These are phyloP conservation scores for Nebria salina DNA, from an alignment of 2,888 invertebrate species.

Conservation along the genomic window DNA sequence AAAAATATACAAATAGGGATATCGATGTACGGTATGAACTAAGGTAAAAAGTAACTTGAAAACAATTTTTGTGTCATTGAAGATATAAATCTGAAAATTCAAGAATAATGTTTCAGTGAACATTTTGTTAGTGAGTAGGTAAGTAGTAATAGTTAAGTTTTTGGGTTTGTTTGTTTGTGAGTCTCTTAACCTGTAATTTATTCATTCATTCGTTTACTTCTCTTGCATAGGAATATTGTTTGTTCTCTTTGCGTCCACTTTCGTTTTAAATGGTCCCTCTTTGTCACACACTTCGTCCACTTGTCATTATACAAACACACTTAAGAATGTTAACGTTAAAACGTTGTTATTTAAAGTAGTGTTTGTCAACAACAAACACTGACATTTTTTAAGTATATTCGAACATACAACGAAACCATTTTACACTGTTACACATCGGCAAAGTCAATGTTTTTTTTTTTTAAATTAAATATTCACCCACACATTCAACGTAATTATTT, in stretches of 20 bases:
- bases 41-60: too few relatives aligned
- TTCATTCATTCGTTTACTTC: conserved; percentile 31
- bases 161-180: conserved; percentile 28
- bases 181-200: conserved; percentile 43
- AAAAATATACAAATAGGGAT: too few relatives aligned
- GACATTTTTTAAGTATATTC: conserved; percentile 14
- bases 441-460: background rate
- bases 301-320: conserved; percentile 40
- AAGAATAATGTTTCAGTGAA: too few relatives aligned
- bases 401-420: background rate
- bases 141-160: background rate
- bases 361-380: conserved; percentile 39
- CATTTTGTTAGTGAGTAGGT: background rate
- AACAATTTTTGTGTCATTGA: too few relatives aligned
- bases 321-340: conserved; percentile 45
- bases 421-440: background rate
- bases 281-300: conserved; percentile 10
- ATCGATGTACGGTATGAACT: too few relatives aligned
- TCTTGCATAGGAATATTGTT: conserved; percentile 12
- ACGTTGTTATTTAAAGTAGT: conserved; percentile 36
- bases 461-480: background rate
- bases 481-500: too few relatives aligned
- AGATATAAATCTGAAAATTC: too few relatives aligned
- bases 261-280: conserved; percentile 33
- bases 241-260: conserved; percentile 25